Base-by-base conservation (phyloP, 2,888 invertebrate species). In the Ctena decussata region DNA sequence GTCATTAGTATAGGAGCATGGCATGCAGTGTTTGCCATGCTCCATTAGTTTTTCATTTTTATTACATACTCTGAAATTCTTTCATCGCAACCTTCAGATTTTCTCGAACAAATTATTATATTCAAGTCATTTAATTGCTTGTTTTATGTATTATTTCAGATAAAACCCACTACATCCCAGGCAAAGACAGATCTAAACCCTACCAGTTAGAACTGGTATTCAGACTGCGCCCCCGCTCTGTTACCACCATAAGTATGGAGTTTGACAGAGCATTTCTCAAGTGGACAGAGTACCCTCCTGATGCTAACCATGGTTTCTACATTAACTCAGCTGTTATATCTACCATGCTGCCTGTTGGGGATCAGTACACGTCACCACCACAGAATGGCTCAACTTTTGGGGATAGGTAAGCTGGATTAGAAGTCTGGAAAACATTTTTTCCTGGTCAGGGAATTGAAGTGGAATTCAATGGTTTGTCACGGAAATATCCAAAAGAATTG, bases 241-340 rank as follows among this genome's bases (percentile, higher is more conserved):
- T 97, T 8, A 98, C 98, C 0, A 97, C 97, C 87, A 97, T 99
- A 75, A 97, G 97, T 12, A 97, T 99, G 89, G 98, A 98, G 94
- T 98, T 99, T 96, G 98, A 99, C 96, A 98, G 98, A 96, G 97
- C 98, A n/a, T 98, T 99, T 94, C 97, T 99, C 6, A 99, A 99
- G 96, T 99, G 99, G 98, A 98, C 98, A 93, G 99, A 99, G 96
- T 99, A 99, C 96, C 99, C 99, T 21, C 99, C 99, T 0, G 99
- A 99, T 97, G 99, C 99, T 0, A 99, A 99, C 96, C 99, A 99
- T 96, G 99, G 99, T 0, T 99, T 99, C 96, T 99, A 99, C 95
- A 97, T 99, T 93, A 98, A 98, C 6, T 98, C 99, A 41, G 98
- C 98, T 27, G 97, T 98, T 71, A 97, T 99, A 82, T 97, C 98